A percentile compares a stretch with the other conserved stretches of the same genome.
Evolutionary conservation across 2,113 vertebrate genomes (phyloP).

Genomic region (Uria lomvia): DNA sequence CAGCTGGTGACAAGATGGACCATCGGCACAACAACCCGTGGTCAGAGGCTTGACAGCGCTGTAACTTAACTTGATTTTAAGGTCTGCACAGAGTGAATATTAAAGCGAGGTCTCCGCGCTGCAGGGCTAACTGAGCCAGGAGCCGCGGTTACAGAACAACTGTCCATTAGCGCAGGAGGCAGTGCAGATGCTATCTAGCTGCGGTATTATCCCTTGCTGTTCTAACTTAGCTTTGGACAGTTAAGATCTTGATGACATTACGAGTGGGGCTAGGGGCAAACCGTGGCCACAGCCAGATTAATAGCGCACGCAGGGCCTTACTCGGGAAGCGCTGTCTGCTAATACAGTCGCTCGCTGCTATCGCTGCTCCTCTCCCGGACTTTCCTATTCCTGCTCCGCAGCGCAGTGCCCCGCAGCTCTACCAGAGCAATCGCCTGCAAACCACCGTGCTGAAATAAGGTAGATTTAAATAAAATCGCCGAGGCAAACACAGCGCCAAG

Average conservation of each 20-base stretch:
- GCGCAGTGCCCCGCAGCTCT: fast-evolving
- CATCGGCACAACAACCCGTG: background rate
- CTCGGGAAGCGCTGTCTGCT: background rate
- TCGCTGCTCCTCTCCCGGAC: background rate
- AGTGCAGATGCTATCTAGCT: conserved; percentile 38
- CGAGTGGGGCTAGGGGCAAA: conserved; percentile 20
- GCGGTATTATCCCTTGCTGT: background rate
- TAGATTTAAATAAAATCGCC: background rate
- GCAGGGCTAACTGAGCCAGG: background rate
- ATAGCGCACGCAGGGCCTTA: background rate
- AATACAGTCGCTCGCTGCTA: fast-evolving
- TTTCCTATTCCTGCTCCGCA: background rate
- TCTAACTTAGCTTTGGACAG: conserved; percentile 20
- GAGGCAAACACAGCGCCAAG: background rate
- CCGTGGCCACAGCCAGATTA: background rate
- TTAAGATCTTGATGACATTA: conserved; percentile 57
- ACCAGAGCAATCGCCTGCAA: background rate
- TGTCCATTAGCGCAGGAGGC: conserved; percentile 41
- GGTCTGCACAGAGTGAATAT: background rate
- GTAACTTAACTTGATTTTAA: background rate
- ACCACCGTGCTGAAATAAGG: background rate
- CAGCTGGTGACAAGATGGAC: background rate
- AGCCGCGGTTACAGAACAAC: background rate
- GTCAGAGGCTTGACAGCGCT: background rate
- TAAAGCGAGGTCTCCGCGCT: background rate